Evolutionary conservation across 2,797 vertebrate species (phyloP), one percentile per base, ranked within the genome.

Genomic region (Gymnoscopelus braueri): DNA sequence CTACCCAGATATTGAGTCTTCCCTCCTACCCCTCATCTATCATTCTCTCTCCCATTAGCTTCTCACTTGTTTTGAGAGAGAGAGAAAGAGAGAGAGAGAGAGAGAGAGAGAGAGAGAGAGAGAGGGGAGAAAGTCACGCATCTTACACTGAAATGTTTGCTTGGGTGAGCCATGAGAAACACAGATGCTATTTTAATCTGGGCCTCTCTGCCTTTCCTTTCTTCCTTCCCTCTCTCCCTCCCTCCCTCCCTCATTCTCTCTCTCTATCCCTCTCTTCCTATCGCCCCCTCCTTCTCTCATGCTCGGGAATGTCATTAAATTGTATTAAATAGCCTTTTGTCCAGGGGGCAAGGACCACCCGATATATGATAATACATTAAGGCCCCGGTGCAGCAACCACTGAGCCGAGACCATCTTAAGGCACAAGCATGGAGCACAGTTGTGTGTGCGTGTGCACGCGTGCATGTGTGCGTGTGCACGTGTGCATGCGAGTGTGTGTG

Each of bases 301-400:
- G 95, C 96, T 95, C 91, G 92, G 94, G 96, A 98, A 96, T 97
- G 97, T 97, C 96, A 98, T 98, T 97, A 98, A 98, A 98, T 97
- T 97, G 96, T 96, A 97, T 97, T 98, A 97, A 98, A 98, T 96
- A 97, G 96, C 95, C 97, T 97, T 98, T 98, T 98, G 98, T 98
- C 96, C 96, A 96, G 94, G 94, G 96, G 96, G 96, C 95, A 97
- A 93, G 95, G 96, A 97, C 96, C 97, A 97, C 96, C 97, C 96
- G 94, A 96, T 96, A 96, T 97, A 97, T 96, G 96, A 98, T 98
- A 98, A 98, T 96, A 95, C 95, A 96, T 96, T 96, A 97, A 96
- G 96, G 95, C 95, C 96, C 94, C 94, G 93, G 93, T 94, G 95
- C 94, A 96, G 94, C 95, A 96, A 94, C 95, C 96, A 95, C 92